Evolutionary conservation across 2,113 vertebrate genomes (phyloP).

Genomic region (Oryzias melastigma): DNA sequence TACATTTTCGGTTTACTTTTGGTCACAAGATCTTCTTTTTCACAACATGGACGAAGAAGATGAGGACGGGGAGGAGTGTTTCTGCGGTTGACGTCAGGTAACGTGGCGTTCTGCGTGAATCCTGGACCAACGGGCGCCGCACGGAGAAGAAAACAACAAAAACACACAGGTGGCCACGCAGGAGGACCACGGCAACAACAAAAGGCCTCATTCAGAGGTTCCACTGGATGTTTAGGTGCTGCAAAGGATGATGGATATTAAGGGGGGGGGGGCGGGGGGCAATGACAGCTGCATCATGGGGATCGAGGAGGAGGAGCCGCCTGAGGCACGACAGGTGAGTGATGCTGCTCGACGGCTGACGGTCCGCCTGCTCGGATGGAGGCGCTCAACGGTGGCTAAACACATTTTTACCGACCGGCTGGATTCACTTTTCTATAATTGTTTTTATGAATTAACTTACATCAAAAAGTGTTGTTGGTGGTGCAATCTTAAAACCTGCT

Average conservation of each 20-base stretch:
- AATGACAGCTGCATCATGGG: slow-evolving; percentile 68
- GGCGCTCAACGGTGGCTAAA: slow-evolving; percentile 42
- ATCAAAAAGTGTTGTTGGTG: no score
- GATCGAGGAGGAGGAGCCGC: slow-evolving; percentile 40
- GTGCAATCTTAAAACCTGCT: no score
- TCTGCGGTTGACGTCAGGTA: background rate
- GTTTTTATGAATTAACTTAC: background rate
- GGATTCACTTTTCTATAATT: background rate
- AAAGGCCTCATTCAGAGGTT: slow-evolving; percentile 55
- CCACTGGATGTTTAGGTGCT: slow-evolving; percentile 28
- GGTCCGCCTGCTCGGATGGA: slow-evolving; percentile 41
- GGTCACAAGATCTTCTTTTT: slow-evolving; percentile 2
- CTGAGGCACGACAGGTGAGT: slow-evolving; percentile 72
- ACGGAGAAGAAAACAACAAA: slow-evolving; percentile 23
- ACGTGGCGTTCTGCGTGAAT: background rate
- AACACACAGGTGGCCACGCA: slow-evolving; percentile 9
- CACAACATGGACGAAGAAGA: background rate
- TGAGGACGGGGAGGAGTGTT: background rate
- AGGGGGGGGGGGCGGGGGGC: slow-evolving; percentile 27
- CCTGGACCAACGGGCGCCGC: background rate
- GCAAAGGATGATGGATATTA: slow-evolving; percentile 39
- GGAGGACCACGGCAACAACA: slow-evolving; percentile 37
- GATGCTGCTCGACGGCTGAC: slow-evolving; percentile 45
- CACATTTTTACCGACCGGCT: slow-evolving; percentile 11
- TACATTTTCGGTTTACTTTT: background rate